These are phyloP conservation scores for Melospiza georgiana DNA, from an alignment of 2,113 vertebrate species.

Conservation along the genomic window DNA sequence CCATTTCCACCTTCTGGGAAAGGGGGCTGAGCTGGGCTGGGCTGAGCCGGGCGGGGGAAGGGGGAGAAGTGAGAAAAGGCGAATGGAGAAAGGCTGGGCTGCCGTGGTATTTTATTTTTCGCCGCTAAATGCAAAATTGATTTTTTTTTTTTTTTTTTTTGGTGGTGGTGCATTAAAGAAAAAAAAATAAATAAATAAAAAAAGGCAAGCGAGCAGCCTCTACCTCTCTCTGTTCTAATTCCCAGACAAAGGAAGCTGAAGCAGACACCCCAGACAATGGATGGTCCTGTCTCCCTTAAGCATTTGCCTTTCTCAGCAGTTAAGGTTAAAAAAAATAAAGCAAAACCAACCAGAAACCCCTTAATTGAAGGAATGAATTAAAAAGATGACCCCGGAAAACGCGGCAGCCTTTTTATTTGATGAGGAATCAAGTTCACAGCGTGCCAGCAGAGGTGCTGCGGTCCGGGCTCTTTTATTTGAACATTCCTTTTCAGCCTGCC, in stretches of 20 bases:
- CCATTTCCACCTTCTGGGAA: conserved; percentile 41
- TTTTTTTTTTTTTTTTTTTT: conserved; percentile 37
- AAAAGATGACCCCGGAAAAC: conserved; percentile 52
- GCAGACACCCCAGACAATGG: conserved; percentile 29
- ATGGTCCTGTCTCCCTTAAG: neutral
- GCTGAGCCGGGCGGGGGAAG: neutral
- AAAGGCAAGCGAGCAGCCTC: neutral
- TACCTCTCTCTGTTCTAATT: neutral
- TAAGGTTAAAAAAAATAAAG: neutral
- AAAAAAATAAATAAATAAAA: neutral
- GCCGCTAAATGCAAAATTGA: conserved; percentile 40
- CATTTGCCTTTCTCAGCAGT: conserved; percentile 46
- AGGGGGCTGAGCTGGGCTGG: too few relatives aligned
- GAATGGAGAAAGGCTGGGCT: neutral
- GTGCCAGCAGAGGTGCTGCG: conserved; percentile 9
- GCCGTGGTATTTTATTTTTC: conserved; percentile 10
- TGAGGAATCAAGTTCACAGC: conserved; percentile 63
- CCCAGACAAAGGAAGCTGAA: conserved; percentile 65
- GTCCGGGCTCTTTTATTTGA: conserved; percentile 22
- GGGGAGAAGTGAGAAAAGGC: conserved; percentile 44
- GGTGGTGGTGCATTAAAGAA: neutral
- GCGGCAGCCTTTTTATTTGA: conserved; percentile 51
- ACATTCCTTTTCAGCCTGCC: neutral
- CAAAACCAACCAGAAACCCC: neutral
- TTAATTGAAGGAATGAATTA: conserved; percentile 54